Evolutionary conservation across 2,113 vertebrate genomes (phyloP), one percentile per base, ranked within the genome.

Genomic region (Dipodomys stephensi): DNA sequence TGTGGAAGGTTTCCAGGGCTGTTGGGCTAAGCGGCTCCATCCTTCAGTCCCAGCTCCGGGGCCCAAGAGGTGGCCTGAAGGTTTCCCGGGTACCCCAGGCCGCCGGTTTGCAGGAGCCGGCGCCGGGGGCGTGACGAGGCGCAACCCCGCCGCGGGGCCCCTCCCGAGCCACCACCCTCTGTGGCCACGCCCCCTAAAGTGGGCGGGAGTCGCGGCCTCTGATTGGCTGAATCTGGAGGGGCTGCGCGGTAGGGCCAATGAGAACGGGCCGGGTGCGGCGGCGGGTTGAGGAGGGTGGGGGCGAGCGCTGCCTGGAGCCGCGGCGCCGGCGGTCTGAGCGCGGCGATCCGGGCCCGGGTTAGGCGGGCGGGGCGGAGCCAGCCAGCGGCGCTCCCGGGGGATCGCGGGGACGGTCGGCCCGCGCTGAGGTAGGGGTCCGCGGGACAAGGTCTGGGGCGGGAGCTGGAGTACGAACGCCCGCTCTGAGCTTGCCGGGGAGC

Each of bases 401-500:
- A 69, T 88, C 28, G 49, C 69, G 39, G 80, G 92, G 81, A 92
- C 87, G 3, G 92, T 87, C 64, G 25, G 68, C 78, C 0, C 18
- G 85, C 39, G 27, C 82, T 7, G 28, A 96, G 97, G 97, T 97
- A 97, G 64, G 95, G 80, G 68, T 80, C 87, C 9, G 77, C 39
- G 7, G 71, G 28, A n/a, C 35, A 76, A 46, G 67, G 60, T 44
- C 8, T 16, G 39, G 67, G 72, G 23, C 16, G 65, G 92, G 23
- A 60, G 32, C 19, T 10, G 32, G 64, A 73, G 35, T 46, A 22
- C 60, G 22, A 64, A 73, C 44, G 4, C 69, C 88, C 27, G 69
- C 65, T n/a, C 22, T 9, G 22, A 90, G n/a, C 65, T n/a, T 57
- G 60, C 57, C 23, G 87, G 46, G 57, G 93, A 83, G 64, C 68